Conservation (phyloP, 2,797 vertebrate species). For the Vireo griseus region DNA sequence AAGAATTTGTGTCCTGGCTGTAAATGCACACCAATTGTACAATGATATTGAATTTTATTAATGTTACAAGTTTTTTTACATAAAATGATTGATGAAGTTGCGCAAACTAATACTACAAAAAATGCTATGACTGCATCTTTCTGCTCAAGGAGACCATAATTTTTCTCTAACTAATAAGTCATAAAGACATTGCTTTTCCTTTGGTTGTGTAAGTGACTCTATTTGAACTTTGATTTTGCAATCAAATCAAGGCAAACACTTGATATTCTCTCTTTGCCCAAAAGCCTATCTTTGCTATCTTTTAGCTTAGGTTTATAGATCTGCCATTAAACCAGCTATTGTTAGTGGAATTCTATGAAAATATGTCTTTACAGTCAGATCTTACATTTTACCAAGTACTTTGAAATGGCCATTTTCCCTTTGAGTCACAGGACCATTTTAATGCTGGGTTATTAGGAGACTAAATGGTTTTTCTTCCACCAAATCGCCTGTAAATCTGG, state of each 20-base stretch:
- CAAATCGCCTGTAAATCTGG: neutral
- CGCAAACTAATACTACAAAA: neutral
- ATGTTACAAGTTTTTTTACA: neutral
- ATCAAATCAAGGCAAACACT: neutral
- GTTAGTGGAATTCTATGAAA: neutral
- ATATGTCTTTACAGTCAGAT: neutral
- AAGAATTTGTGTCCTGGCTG: neutral
- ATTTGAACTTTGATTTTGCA: neutral
- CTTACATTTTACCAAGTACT: neutral
- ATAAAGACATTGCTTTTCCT: neutral
- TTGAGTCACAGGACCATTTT: neutral
- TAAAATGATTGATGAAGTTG: fast-evolving
- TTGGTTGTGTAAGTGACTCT: neutral
- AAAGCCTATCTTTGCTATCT: neutral
- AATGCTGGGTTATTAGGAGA: neutral
- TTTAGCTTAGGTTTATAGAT: neutral
- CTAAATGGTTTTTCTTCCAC: neutral
- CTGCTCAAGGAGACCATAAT: neutral
- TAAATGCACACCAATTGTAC: neutral
- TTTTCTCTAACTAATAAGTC: neutral
- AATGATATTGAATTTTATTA: neutral
- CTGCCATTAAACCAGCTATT: neutral
- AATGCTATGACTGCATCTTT: neutral
- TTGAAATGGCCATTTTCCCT: neutral
- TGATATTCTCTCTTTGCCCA: neutral